These are phyloP conservation scores for Adelges cooleyi DNA, from an alignment of 1,140 invertebrate genomes.

Conservation along the genomic window DNA sequence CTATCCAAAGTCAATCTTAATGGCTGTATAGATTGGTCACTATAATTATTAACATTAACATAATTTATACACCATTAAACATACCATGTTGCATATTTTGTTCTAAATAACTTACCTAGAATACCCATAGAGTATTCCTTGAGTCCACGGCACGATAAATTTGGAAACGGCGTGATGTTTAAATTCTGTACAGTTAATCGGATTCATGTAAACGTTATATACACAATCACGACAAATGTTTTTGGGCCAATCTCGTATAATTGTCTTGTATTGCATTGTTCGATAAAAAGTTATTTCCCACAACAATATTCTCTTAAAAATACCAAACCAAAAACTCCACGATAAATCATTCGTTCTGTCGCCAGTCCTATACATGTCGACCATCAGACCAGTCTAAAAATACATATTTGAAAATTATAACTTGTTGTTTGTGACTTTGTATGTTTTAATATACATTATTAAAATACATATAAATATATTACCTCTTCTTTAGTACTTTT, in stretches of 20 bases:
- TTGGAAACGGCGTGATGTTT: constrained; percentile 30
- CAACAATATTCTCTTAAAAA: not conserved
- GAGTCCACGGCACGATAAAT: constrained; percentile 37
- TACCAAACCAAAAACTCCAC: constrained; percentile 13
- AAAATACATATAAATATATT: not conserved
- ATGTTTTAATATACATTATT: not conserved
- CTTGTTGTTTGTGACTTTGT: not conserved
- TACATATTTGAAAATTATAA: not conserved
- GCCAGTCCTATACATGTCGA: constrained; percentile 8
- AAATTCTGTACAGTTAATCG: constrained; percentile 15
- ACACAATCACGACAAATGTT: constrained; percentile 20
- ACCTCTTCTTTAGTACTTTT: constrained; percentile 1
- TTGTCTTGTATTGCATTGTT: constrained; percentile 22
- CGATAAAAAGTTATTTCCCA: constrained; percentile 9
- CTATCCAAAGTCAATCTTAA: constrained; percentile 17
- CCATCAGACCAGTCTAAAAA: constrained; percentile 22
- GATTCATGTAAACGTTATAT: constrained; percentile 20
- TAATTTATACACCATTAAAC: no score
- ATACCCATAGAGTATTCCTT: constrained; percentile 32
- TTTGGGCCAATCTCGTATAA: not conserved
- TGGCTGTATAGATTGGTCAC: not conserved
- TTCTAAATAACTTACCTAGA: no score
- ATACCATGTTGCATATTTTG: no score
- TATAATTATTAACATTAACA: not conserved
- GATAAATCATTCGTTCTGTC: not conserved